Evolutionary conservation across 2,113 vertebrate genomes (phyloP).

Genomic region (Actenoides lindsayi): DNA sequence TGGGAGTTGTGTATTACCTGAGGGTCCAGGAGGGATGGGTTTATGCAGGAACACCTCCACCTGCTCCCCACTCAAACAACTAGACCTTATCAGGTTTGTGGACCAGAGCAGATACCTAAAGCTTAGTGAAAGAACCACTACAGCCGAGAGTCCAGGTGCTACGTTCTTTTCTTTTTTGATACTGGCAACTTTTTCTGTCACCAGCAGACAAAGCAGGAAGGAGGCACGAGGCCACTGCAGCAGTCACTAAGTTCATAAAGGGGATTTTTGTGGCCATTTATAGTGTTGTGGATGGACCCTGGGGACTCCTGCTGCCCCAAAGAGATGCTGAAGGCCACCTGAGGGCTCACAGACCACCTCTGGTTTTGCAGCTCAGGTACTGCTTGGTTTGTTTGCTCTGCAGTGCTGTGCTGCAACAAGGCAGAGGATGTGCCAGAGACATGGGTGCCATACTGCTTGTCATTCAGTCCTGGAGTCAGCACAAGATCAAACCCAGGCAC

Average conservation of each 20-base stretch:
- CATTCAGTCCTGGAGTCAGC: not conserved
- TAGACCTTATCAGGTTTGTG: not conserved
- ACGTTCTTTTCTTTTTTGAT: not conserved
- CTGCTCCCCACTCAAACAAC: not conserved
- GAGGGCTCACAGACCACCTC: not conserved
- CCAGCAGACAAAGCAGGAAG: not conserved
- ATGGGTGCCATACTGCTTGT: not conserved
- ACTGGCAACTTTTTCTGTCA: not conserved
- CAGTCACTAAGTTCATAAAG: not conserved
- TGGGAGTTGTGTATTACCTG: rapidly evolving
- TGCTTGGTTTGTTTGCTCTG: not conserved
- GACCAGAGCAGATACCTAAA: not conserved
- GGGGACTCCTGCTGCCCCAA: not conserved
- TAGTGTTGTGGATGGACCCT: not conserved
- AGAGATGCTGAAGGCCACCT: rapidly evolving
- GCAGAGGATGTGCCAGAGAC: not conserved
- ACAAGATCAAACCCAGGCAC: too few relatives aligned
- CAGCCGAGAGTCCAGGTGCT: not conserved
- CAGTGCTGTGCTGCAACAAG: rapidly evolving
- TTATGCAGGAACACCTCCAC: not conserved
- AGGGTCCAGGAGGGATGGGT: not conserved
- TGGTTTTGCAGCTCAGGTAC: not conserved
- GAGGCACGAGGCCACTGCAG: not conserved
- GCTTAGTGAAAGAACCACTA: not conserved
- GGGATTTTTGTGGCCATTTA: too few relatives aligned